A percentile compares a stretch with the other conserved stretches of the same genome.
Evolutionary conservation across 1,140 invertebrate species (phyloP).

Genomic region (Euura lappo): DNA sequence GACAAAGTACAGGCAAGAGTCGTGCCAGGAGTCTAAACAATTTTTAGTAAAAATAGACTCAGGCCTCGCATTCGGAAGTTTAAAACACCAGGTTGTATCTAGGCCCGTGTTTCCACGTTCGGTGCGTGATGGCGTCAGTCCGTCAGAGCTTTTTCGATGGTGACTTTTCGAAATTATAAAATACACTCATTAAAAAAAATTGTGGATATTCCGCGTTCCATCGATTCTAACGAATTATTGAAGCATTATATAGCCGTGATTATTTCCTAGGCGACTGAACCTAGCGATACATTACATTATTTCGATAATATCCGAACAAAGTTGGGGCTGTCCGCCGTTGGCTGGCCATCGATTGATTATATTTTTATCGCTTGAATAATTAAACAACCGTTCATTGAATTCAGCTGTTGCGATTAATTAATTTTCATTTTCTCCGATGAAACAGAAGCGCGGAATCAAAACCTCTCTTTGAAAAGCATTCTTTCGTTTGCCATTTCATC

Average conservation of each 20-base stretch:
- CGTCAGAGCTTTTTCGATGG: not conserved
- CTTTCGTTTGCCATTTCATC: not conserved
- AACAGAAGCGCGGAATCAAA: too few species aligned
- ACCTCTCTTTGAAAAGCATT: not conserved
- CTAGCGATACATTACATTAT: not conserved
- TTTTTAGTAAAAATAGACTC: constrained; percentile 14
- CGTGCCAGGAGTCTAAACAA: constrained; percentile 12
- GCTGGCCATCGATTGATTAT: not conserved
- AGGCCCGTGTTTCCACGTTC: not conserved
- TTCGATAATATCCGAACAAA: not conserved
- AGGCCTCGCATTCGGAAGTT: not conserved
- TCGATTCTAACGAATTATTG: too few species aligned
- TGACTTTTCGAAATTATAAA: not conserved
- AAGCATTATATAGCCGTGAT: not conserved
- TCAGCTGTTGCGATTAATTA: not conserved
- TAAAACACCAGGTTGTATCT: not conserved
- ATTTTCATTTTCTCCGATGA: not conserved
- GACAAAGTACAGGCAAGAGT: constrained; percentile 5
- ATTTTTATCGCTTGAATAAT: not conserved
- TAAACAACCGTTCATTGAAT: not conserved
- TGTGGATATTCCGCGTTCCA: not conserved
- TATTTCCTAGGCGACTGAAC: not conserved
- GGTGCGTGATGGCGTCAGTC: not conserved
- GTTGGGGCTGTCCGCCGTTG: not conserved
- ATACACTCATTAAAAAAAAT: not conserved